Conservation (phyloP, 2,113 vertebrate genomes). For the Silurus glanis region DNA sequence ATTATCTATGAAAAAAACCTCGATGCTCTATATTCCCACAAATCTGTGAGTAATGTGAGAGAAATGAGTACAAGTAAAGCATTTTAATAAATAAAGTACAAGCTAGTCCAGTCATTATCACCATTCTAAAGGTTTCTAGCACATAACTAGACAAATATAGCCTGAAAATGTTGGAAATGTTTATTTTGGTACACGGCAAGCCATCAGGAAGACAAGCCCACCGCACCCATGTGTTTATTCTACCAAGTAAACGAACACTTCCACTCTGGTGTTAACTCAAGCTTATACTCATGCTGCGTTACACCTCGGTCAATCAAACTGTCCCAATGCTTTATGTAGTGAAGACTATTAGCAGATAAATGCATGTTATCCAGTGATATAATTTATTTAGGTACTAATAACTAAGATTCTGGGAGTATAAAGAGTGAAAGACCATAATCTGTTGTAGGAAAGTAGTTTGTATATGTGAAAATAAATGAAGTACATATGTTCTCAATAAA, state of each 20-base stretch:
- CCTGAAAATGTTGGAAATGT: not conserved
- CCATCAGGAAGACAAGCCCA: slow-evolving; percentile 30
- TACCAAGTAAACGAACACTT: slow-evolving; percentile 26
- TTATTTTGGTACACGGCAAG: slow-evolving; percentile 25
- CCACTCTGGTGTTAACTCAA: slow-evolving; percentile 10
- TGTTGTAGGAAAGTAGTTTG: too few relatives aligned
- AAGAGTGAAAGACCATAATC: too few relatives aligned
- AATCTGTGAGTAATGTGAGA: not conserved
- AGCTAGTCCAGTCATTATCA: not conserved
- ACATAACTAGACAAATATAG: not conserved
- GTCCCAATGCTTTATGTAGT: not conserved
- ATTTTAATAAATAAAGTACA: not conserved
- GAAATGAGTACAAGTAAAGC: not conserved
- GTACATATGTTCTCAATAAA: too few relatives aligned
- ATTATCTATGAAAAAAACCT: not conserved
- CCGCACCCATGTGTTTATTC: slow-evolving; percentile 43
- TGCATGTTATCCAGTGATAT: not conserved
- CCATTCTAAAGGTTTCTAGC: not conserved
- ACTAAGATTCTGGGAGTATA: too few relatives aligned
- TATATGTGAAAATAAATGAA: too few relatives aligned
- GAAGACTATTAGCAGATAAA: too few relatives aligned
- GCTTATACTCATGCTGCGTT: not conserved
- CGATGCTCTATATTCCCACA: not conserved
- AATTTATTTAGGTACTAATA: not conserved
- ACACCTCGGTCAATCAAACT: not conserved